A percentile compares a stretch with the other conserved stretches of the same genome.
Conservation (phyloP, 2,888 invertebrate species). For the Diaprepes abbreviatus region DNA sequence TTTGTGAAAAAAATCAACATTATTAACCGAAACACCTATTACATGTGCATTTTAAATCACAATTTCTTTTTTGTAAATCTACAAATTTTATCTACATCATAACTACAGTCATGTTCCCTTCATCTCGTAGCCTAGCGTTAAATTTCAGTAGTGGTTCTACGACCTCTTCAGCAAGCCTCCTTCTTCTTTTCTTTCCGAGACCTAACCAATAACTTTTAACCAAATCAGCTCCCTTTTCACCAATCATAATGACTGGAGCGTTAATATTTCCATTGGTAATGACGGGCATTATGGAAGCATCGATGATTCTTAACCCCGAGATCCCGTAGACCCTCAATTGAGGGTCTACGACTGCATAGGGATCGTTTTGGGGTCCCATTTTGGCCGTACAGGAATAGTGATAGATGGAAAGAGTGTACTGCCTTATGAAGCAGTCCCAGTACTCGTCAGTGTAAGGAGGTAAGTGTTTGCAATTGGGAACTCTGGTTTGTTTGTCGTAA, state of each 20-base stretch:
- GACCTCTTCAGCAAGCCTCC: slow-evolving; percentile 48
- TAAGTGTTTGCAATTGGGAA: slow-evolving; percentile 87
- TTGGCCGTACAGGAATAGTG: slow-evolving; percentile 88
- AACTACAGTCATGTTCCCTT: slow-evolving; percentile 37
- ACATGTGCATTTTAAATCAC: no score
- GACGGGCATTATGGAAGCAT: slow-evolving; percentile 90
- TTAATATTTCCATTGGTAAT: slow-evolving; percentile 91
- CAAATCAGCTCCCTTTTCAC: slow-evolving; percentile 87
- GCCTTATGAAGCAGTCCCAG: slow-evolving; percentile 87
- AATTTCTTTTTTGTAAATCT: no score
- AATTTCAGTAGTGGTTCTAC: slow-evolving; percentile 45
- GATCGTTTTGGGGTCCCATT: slow-evolving; percentile 85
- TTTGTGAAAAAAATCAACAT: no score
- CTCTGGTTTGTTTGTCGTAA: slow-evolving; percentile 73
- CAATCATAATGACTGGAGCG: slow-evolving; percentile 90
- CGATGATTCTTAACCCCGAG: slow-evolving; percentile 84
- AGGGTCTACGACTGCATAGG: slow-evolving; percentile 86
- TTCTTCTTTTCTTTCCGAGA: slow-evolving; percentile 48
- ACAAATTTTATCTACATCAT: slow-evolving; percentile 30
- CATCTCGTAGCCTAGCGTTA: slow-evolving; percentile 53
- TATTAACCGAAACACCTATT: no score
- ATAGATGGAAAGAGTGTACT: slow-evolving; percentile 91
- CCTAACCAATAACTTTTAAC: slow-evolving; percentile 72
- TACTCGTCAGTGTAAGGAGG: slow-evolving; percentile 86
- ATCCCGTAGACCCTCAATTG: slow-evolving; percentile 76